phyloP scores from a whole-genome alignment of 2,797 vertebrate species.

The Poecilia picta region DNA sequence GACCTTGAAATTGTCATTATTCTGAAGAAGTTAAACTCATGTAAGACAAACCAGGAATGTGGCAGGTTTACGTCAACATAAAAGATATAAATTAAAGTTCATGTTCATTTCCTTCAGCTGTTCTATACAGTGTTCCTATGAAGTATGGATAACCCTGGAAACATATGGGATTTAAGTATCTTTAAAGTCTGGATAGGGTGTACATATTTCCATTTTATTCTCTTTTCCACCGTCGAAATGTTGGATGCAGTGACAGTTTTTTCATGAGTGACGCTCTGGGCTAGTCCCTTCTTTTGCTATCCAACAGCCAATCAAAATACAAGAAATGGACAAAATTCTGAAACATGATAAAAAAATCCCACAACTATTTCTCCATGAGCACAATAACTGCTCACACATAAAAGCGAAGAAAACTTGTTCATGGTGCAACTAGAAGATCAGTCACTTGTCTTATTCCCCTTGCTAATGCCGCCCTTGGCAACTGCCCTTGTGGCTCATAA shows the following conservation, averaged over 20 bases:
- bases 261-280: background rate
- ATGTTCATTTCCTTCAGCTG: background rate
- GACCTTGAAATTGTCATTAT: slow-evolving; percentile 54
- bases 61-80: slow-evolving; percentile 34
- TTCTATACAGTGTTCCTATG: background rate
- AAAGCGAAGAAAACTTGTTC: background rate
- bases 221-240: background rate
- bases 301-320: background rate
- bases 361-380: background rate
- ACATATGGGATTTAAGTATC: background rate
- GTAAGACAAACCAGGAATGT: slow-evolving; percentile 28
- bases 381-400: background rate
- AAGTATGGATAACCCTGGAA: background rate
- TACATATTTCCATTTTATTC: background rate
- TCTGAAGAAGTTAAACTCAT: slow-evolving; percentile 44
- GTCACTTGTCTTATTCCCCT: background rate
- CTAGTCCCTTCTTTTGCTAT: background rate
- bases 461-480: background rate
- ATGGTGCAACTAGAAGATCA: background rate
- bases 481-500: background rate
- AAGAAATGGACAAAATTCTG: background rate
- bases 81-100: background rate
- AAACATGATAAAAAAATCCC: background rate
- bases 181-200: background rate
- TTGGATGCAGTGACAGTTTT: background rate